Percentiles rank a stretch among this genome's conserved stretches.
These are phyloP conservation scores for Cacoxenus indagator DNA, from an alignment of 2,888 invertebrate species.

Conservation along the genomic window DNA sequence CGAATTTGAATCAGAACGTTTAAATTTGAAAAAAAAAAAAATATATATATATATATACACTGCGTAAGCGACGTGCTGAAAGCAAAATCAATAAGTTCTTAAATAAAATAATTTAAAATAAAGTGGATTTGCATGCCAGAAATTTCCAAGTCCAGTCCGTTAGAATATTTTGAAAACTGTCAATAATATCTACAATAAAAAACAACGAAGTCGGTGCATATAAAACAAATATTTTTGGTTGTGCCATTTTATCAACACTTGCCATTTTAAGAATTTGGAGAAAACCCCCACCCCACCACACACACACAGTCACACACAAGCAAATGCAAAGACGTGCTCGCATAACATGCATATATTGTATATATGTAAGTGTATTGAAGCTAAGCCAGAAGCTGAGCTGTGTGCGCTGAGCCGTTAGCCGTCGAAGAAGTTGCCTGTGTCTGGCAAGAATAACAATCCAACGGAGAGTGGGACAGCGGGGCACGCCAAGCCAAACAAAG, in stretches of 20 bases:
- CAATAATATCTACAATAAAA: background rate
- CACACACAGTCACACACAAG: background rate
- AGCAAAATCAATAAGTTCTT: background rate
- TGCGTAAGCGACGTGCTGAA: background rate
- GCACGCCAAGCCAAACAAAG: constrained; percentile 24
- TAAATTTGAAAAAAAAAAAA: background rate
- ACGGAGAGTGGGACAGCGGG: background rate
- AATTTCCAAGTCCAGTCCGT: too few relatives aligned
- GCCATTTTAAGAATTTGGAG: background rate
- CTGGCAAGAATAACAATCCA: background rate
- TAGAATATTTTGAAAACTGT: too few relatives aligned
- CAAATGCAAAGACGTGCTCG: too few relatives aligned
- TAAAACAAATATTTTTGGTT: background rate
- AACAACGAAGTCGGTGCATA: constrained; percentile 13
- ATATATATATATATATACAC: background rate
- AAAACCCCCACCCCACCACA: background rate
- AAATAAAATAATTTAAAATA: background rate
- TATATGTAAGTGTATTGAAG: background rate
- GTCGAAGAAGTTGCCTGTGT: background rate
- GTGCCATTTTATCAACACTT: background rate
- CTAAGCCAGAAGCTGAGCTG: background rate
- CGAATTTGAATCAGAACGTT: background rate
- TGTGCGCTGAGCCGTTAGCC: background rate
- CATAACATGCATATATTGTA: background rate
- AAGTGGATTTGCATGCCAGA: too few relatives aligned